phyloP scores from a whole-genome alignment of 1,140 invertebrate species.

The Himalopsyche phryganea region DNA sequence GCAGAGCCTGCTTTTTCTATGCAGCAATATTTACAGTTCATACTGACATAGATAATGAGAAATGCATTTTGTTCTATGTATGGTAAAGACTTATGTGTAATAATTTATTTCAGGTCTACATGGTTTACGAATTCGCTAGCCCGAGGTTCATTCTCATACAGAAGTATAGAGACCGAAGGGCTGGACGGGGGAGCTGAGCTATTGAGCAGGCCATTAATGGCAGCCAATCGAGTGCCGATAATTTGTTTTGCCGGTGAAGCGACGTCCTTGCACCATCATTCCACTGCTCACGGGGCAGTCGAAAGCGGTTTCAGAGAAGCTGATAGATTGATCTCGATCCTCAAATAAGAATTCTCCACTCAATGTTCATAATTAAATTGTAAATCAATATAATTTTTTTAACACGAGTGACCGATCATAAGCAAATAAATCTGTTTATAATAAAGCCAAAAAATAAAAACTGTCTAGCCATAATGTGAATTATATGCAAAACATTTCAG shows the following conservation, averaged over 20 bases:
- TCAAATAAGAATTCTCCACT: conserved; percentile 16
- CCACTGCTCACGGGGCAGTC: conserved; percentile 78
- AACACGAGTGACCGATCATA: too few relatives aligned
- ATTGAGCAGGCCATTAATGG: conserved; percentile 18
- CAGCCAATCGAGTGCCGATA: conserved; percentile 34
- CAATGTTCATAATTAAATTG: too few relatives aligned
- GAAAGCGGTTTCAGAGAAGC: conserved; percentile 76
- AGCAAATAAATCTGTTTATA: too few relatives aligned
- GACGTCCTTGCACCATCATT: conserved; percentile 63
- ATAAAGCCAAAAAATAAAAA: too few relatives aligned
- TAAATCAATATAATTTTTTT: too few relatives aligned
- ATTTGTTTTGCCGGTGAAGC: conserved; percentile 73
- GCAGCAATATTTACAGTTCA: too few relatives aligned
- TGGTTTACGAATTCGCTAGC: conserved; percentile 64
- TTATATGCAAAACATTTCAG: too few relatives aligned
- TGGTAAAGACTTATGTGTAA: too few relatives aligned
- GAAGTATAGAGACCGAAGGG: conserved; percentile 40
- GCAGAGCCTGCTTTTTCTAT: too few relatives aligned
- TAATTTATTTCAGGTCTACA: conserved; percentile 44
- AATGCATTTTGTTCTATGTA: too few relatives aligned
- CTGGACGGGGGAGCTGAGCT: conserved; percentile 22
- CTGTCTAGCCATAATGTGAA: too few relatives aligned
- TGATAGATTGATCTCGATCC: conserved; percentile 44
- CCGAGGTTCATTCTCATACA: conserved; percentile 62
- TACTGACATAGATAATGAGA: too few relatives aligned